Evolutionary conservation across 2,888 invertebrate species (phyloP).

Genomic region (Andrena dorsata): DNA sequence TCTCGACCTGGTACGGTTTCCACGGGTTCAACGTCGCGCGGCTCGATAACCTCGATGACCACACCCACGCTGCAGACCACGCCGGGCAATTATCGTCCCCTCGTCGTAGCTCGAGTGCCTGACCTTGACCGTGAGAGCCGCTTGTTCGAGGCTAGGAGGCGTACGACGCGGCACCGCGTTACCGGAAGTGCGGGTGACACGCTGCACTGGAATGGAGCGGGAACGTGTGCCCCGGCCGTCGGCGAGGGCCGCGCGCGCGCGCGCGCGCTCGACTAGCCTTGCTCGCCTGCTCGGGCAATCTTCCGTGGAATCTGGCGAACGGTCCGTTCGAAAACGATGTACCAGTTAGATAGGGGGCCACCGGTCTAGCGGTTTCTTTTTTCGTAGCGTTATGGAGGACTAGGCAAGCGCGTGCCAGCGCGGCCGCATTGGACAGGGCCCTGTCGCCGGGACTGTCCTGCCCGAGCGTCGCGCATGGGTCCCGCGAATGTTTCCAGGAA

Average conservation of each 20-base stretch:
- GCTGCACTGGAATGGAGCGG: conserved; percentile 59
- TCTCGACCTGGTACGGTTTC: conserved; percentile 21
- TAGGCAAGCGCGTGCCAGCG: conserved; percentile 60
- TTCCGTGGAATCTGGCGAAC: conserved; percentile 73
- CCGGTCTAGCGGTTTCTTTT: conserved; percentile 72
- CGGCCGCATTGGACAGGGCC: conserved; percentile 17
- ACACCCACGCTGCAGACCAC: conserved; percentile 52
- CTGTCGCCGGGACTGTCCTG: conserved; percentile 8
- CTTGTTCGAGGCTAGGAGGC: conserved; percentile 41
- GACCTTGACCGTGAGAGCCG: conserved; percentile 66
- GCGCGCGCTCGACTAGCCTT: conserved; percentile 37
- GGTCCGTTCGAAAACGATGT: conserved; percentile 75
- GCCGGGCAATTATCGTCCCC: conserved; percentile 59
- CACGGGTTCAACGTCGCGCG: conserved; percentile 33
- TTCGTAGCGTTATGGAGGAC: conserved; percentile 42
- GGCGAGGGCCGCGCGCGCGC: conserved; percentile 9
- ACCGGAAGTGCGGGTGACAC: conserved; percentile 70
- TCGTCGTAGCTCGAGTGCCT: conserved; percentile 30
- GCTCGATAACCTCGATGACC: conserved; percentile 48
- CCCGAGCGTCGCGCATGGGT: not conserved
- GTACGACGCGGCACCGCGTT: conserved; percentile 23
- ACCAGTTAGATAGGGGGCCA: conserved; percentile 75
- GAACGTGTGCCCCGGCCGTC: not conserved
- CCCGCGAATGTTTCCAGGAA: conserved; percentile 61
- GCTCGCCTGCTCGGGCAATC: conserved; percentile 57